These are phyloP conservation scores for Itoplectis maculator DNA, from an alignment of 2,888 invertebrate genomes.

Conservation along the genomic window DNA sequence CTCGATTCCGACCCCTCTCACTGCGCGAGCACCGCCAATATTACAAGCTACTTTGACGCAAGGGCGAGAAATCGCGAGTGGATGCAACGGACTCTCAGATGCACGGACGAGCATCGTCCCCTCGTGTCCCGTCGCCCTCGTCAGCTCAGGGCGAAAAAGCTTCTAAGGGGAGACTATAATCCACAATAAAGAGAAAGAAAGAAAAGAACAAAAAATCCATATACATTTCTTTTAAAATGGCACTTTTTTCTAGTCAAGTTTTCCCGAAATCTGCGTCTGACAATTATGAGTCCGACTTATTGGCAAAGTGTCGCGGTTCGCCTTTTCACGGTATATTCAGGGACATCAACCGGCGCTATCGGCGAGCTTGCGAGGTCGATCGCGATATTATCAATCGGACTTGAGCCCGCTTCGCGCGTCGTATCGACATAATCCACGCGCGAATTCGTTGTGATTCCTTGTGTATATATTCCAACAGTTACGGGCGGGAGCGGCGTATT, in stretches of 20 bases:
- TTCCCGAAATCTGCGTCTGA: no score
- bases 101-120: background rate
- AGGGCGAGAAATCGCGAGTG: slow-evolving; percentile 2
- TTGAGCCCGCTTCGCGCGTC: slow-evolving; percentile 43
- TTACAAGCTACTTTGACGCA: slow-evolving; percentile 49
- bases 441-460: slow-evolving; percentile 52
- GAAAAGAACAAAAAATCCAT: slow-evolving; percentile 17
- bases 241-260: no score
- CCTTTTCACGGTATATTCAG: no score
- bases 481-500: slow-evolving; percentile 29
- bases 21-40: background rate
- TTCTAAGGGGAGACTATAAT: background rate
- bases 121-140: background rate
- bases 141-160: no score
- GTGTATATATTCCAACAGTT: slow-evolving; percentile 41
- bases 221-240: no score
- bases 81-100: background rate
- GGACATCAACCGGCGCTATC: background rate
- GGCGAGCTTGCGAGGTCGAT: slow-evolving; percentile 42
- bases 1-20: slow-evolving; percentile 37
- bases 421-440: slow-evolving; percentile 67
- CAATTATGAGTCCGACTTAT: no score
- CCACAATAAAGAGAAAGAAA: no score
- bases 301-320: no score
- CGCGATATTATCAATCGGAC: slow-evolving; percentile 64